Evolutionary conservation across 1,140 invertebrate species (phyloP), one percentile per base, ranked within the genome.

Genomic region (Muscidifurax raptorellus): DNA sequence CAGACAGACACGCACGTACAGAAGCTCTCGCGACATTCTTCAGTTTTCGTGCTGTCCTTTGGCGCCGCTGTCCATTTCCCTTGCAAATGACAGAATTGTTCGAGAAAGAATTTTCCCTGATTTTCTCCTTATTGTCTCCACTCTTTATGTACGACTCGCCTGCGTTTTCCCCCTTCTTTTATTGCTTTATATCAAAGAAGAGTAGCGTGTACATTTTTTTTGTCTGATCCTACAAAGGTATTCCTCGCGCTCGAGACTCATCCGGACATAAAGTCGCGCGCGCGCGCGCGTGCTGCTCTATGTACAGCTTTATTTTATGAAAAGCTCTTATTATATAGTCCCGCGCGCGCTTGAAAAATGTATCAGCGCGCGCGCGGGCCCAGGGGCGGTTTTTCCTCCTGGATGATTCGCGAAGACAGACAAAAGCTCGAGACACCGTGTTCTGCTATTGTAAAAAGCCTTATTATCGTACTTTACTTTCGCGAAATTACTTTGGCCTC

Each of bases 401-500:
- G 36, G 40, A 72, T 72, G 76, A 83, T 79, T 78, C 28, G 28
- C 22, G 40, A 40, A n/a, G 22, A 59, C 52, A 59, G 18, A 59
- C 52, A 59, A 59, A 22, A n/a, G 52, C 52, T 59, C 52, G 52
- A 59, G 13, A 32, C 30, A 6, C 18, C 25, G 40, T 52, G 75
- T 71, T 47, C 32, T 66, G 9, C 66, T 52, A 78, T 83, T 78
- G 27, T 78, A 59, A 32, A 30, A 72, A 78, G 28, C 64, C 64
- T 52, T 78, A 69, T 83, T 78, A 79, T 71, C n/a, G n/a, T n/a
- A n/a, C 71, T 83, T 69, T 83, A 83, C 66, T 83, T 83, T 67
- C 64, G 30, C 40, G 59, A 77, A 83, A 83, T 83, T 72, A 79
- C 82, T 72, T 83, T 78, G 66, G 27, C 28, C 32, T 59, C 66